Conservation (phyloP, 2,113 vertebrate species). For the Nycticebus coucang region DNA sequence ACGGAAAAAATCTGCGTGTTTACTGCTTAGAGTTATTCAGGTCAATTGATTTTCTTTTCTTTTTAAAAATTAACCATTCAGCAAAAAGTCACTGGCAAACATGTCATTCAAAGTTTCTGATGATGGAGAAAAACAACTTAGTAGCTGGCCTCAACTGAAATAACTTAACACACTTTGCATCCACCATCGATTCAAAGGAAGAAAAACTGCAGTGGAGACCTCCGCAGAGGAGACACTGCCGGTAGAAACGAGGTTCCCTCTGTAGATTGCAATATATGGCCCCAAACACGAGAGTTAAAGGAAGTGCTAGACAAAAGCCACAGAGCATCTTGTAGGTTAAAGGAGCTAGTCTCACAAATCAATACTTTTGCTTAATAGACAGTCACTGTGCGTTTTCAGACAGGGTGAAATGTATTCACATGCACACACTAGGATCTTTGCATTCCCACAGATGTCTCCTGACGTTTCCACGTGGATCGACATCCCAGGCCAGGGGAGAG, state of each 20-base stretch:
- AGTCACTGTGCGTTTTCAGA: slow-evolving; percentile 64
- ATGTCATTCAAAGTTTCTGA: slow-evolving; percentile 36
- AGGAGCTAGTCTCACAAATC: slow-evolving; percentile 84
- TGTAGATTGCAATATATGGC: slow-evolving; percentile 61
- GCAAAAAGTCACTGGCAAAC: slow-evolving; percentile 41
- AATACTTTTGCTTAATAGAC: slow-evolving; percentile 81
- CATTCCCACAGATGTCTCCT: background rate
- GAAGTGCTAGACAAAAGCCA: slow-evolving; percentile 72
- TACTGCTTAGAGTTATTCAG: slow-evolving; percentile 50
- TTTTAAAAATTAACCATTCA: background rate
- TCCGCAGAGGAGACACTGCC: slow-evolving; percentile 37
- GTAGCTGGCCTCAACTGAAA: slow-evolving; percentile 54
- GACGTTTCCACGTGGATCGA: background rate
- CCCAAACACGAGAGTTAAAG: slow-evolving; percentile 75
- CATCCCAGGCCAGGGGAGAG: background rate
- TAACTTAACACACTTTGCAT: background rate
- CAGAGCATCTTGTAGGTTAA: slow-evolving; percentile 80
- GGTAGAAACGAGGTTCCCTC: slow-evolving; percentile 74
- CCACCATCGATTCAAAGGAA: slow-evolving; percentile 55
- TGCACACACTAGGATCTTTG: slow-evolving; percentile 62
- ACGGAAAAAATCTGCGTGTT: slow-evolving; percentile 32
- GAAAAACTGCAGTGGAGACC: slow-evolving; percentile 36
- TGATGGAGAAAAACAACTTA: slow-evolving; percentile 52
- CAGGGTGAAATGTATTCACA: slow-evolving; percentile 66
- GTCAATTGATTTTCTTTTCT: slow-evolving; percentile 36